Evolutionary conservation across 2,797 vertebrate species (phyloP).

Genomic region (Sitta carolinensis): DNA sequence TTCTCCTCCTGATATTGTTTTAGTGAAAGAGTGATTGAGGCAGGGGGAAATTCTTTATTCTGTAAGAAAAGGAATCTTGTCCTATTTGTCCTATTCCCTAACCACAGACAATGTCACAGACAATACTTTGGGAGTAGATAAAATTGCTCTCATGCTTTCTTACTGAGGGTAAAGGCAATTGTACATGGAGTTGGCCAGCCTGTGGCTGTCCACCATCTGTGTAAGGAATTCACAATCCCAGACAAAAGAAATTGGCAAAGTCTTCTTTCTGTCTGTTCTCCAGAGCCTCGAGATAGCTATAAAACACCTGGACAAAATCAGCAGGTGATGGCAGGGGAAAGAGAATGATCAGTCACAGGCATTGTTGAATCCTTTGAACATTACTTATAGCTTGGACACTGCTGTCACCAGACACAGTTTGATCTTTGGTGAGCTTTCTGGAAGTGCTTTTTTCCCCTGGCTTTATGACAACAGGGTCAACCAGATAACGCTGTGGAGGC

Average conservation of each 20-base stretch:
- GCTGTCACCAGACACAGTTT: conserved; percentile 91
- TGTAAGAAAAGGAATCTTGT: neutral
- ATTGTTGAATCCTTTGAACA: conserved; percentile 88
- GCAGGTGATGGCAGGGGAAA: conserved; percentile 85
- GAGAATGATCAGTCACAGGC: conserved; percentile 84
- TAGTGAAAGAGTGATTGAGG: neutral
- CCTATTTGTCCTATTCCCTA: conserved; percentile 18
- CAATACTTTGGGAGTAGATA: conserved; percentile 44
- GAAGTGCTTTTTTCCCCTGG: conserved; percentile 77
- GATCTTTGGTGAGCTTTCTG: conserved; percentile 88
- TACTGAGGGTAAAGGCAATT: conserved; percentile 64
- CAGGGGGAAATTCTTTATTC: neutral
- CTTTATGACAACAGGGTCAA: conserved; percentile 70
- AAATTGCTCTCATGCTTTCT: conserved; percentile 46
- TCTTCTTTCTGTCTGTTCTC: conserved; percentile 83
- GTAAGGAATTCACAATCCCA: conserved; percentile 83
- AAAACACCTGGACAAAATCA: conserved; percentile 91
- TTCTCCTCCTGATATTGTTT: neutral
- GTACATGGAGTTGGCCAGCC: conserved; percentile 73
- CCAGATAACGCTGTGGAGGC: conserved; percentile 62
- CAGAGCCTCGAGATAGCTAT: conserved; percentile 85
- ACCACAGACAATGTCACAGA: conserved; percentile 51
- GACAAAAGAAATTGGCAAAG: conserved; percentile 87
- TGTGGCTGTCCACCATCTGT: conserved; percentile 87
- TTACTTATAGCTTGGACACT: conserved; percentile 86